Evolutionary conservation across 2,888 invertebrate species (phyloP).

Genomic region (Andricus quercusramuli): DNA sequence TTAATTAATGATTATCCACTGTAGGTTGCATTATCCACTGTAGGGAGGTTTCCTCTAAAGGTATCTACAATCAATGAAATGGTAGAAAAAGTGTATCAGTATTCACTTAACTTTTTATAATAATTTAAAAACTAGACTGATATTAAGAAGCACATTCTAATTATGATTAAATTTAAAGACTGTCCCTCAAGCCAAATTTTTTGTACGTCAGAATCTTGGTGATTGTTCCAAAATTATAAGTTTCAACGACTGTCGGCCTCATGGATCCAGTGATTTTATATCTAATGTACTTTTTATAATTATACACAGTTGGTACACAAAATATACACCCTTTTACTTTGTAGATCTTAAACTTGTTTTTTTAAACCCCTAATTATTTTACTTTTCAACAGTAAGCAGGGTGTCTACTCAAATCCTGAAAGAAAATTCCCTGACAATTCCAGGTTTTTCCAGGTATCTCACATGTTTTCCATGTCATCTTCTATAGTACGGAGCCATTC

Average conservation of each 20-base stretch:
- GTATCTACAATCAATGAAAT: conserved; percentile 14
- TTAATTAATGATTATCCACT: too few relatives aligned
- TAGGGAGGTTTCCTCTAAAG: conserved; percentile 19
- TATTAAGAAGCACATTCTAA: too few relatives aligned
- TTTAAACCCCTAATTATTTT: neutral
- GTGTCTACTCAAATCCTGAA: too few relatives aligned
- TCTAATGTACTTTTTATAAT: neutral
- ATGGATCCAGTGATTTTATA: neutral
- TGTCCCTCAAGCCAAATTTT: neutral
- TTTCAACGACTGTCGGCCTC: neutral
- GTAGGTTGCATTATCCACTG: too few relatives aligned
- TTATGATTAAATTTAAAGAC: neutral
- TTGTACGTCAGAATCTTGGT: neutral
- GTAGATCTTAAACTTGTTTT: neutral
- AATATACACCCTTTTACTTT: neutral
- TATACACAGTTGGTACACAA: neutral
- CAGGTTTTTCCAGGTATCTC: too few relatives aligned
- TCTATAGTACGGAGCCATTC: too few relatives aligned
- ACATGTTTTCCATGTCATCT: too few relatives aligned
- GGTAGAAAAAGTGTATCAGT: conserved; percentile 7
- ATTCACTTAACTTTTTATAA: neutral
- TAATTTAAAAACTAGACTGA: neutral
- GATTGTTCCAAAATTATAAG: neutral
- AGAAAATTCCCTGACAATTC: too few relatives aligned
- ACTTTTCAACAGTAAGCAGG: neutral